Percentiles rank a stretch among this genome's conserved stretches.
Evolutionary conservation across 1,140 invertebrate genomes (phyloP).

Genomic region (Lasioglossum baleicum): DNA sequence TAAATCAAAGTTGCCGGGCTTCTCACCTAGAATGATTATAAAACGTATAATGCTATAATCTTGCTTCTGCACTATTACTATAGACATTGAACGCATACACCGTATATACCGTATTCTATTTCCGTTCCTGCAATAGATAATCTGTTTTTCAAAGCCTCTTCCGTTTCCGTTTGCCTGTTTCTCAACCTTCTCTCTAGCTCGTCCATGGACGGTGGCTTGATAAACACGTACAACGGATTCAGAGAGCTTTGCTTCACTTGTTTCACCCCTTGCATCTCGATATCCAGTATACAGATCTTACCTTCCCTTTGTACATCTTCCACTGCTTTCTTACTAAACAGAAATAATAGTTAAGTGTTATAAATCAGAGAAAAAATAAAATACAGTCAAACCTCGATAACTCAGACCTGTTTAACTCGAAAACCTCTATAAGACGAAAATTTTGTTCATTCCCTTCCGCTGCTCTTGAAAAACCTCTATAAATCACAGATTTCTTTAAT

Average conservation of each 20-base stretch:
- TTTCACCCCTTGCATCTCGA: slow-evolving; percentile 97
- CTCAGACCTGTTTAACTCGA: no score
- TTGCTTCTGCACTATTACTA: slow-evolving; percentile 1
- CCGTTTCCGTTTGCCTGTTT: slow-evolving; percentile 92
- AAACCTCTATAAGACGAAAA: no score
- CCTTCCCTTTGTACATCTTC: slow-evolving; percentile 89
- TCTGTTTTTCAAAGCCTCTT: slow-evolving; percentile 89
- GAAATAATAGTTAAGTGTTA: no score
- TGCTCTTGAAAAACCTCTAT: no score
- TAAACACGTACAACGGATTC: slow-evolving; percentile 92
- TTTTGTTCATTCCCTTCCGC: no score
- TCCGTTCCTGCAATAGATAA: slow-evolving; percentile 88
- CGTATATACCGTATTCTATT: slow-evolving; percentile 88
- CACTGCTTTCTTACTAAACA: slow-evolving; percentile 91
- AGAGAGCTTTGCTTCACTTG: slow-evolving; percentile 92
- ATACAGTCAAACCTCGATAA: no score
- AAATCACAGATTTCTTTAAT: no score
- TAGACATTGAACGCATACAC: background rate
- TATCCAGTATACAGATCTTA: slow-evolving; percentile 96
- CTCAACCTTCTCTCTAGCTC: slow-evolving; percentile 89
- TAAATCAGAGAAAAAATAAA: no score
- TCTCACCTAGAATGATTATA: slow-evolving; percentile 80
- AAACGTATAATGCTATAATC: background rate
- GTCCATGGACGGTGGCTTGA: slow-evolving; percentile 94
- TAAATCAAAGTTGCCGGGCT: slow-evolving; percentile 92